These are phyloP conservation scores for Nasua narica DNA, from an alignment of 2,797 vertebrate species.

Conservation along the genomic window DNA sequence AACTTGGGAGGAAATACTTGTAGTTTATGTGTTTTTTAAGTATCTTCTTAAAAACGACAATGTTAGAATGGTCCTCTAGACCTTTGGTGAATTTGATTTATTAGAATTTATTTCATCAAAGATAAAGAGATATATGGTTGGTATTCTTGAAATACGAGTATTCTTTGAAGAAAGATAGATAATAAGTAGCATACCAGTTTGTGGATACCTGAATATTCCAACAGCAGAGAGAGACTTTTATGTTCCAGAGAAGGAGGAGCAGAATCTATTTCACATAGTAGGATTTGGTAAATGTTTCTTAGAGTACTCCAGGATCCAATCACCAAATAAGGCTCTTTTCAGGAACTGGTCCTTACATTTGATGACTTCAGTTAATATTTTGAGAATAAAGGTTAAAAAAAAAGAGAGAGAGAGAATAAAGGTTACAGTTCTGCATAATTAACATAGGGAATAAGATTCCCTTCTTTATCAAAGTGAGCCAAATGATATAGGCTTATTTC, in stretches of 20 bases:
- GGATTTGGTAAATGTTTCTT: not conserved
- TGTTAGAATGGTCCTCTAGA: not conserved
- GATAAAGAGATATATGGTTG: not conserved
- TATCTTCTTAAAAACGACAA: not conserved
- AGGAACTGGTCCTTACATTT: not conserved
- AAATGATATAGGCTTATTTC: constrained; percentile 39
- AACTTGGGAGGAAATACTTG: not conserved
- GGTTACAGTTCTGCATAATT: constrained; percentile 35
- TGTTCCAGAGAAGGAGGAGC: not conserved
- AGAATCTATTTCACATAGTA: not conserved
- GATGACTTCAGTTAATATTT: constrained; percentile 32
- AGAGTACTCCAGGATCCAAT: not conserved
- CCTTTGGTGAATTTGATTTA: not conserved
- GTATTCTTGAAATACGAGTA: not conserved
- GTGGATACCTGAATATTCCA: not conserved
- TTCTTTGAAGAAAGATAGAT: not conserved
- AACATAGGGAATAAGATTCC: constrained; percentile 20
- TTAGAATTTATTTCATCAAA: not conserved
- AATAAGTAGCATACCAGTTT: not conserved
- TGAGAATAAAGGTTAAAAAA: not conserved
- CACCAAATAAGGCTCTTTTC: constrained; percentile 20
- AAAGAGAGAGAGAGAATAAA: not conserved
- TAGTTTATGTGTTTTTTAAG: not conserved
- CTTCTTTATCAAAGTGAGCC: constrained; percentile 26
- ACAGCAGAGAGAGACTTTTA: not conserved